phyloP scores from a whole-genome alignment of 1,140 invertebrate species.

The Musca domestica region DNA sequence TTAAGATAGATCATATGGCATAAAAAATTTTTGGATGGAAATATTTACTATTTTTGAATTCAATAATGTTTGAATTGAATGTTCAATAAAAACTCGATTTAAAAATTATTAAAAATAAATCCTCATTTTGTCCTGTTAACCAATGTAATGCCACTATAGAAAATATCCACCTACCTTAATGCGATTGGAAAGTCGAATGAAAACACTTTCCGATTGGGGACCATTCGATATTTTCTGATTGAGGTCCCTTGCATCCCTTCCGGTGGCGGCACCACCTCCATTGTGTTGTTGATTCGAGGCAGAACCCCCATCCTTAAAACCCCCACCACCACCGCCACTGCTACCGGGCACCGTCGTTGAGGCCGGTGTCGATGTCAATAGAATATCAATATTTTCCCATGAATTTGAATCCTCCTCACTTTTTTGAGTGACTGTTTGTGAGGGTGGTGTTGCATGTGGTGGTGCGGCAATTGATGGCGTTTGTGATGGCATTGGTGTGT shows the following conservation, averaged over 20 bases:
- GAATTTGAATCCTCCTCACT: constrained; percentile 32
- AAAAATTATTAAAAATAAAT: too few relatives aligned
- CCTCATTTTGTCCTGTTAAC: too few relatives aligned
- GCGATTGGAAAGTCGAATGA: constrained; percentile 89
- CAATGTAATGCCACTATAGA: too few relatives aligned
- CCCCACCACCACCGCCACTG: background rate
- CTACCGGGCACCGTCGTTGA: constrained; percentile 38
- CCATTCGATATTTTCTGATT: constrained; percentile 50
- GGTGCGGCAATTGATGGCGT: background rate
- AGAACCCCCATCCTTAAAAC: background rate
- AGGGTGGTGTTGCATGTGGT: background rate
- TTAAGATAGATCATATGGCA: too few relatives aligned
- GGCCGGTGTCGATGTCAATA: constrained; percentile 43
- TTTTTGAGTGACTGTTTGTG: background rate
- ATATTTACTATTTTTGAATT: too few relatives aligned
- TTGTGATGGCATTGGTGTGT: background rate
- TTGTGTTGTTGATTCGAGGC: too few relatives aligned
- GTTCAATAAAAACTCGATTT: too few relatives aligned
- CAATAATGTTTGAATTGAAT: too few relatives aligned
- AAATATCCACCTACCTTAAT: constrained; percentile 72
- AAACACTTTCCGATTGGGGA: constrained; percentile 89
- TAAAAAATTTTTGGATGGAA: too few relatives aligned
- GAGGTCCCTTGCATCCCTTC: constrained; percentile 25
- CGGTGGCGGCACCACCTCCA: background rate
- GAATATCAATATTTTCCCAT: constrained; percentile 52